These are phyloP conservation scores for Oostethus manadensis DNA, from an alignment of 2,113 vertebrate genomes.

Conservation along the genomic window DNA sequence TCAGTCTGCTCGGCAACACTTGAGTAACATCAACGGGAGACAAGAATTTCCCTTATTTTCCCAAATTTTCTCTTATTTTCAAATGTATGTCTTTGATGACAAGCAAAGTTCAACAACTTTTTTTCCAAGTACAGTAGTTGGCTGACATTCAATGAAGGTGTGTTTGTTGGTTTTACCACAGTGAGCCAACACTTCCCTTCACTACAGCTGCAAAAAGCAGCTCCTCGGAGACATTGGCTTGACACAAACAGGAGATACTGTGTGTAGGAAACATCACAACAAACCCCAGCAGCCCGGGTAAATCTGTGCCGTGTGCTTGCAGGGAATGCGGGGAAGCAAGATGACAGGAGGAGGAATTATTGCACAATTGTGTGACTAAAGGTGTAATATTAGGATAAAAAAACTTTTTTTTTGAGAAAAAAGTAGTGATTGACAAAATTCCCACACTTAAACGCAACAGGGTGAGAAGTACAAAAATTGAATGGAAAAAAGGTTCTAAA, in stretches of 20 bases:
- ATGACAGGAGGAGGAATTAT: neutral
- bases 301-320: neutral
- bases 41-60: too few species aligned
- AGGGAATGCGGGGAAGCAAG: neutral
- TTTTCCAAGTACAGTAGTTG: neutral
- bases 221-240: neutral
- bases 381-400: neutral
- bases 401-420: too few species aligned
- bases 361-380: too few species aligned
- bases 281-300: neutral
- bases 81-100: too few species aligned
- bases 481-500: too few species aligned
- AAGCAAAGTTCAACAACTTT: too few species aligned
- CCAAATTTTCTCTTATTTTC: too few species aligned
- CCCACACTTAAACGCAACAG: too few species aligned
- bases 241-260: neutral
- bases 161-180: neutral
- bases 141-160: neutral
- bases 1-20: too few species aligned
- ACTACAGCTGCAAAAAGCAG: neutral
- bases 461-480: too few species aligned
- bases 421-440: too few species aligned
- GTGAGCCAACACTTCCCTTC: constrained; percentile 7
- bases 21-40: too few species aligned
- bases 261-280: neutral